Conservation (phyloP, 2,113 vertebrate genomes). For the Plecotus auritus region DNA sequence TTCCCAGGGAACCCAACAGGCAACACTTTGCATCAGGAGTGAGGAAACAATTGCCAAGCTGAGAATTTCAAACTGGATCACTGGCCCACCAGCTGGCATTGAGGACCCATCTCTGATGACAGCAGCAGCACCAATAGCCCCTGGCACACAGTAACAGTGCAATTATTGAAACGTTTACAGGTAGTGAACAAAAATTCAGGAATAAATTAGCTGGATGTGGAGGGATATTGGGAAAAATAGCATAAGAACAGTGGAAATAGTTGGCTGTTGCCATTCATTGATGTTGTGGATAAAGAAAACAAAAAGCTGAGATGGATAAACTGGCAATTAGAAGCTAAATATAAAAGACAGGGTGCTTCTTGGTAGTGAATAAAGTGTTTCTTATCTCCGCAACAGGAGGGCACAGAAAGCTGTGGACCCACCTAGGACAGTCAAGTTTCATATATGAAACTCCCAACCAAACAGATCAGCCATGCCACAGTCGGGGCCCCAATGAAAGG, state of each 20-base stretch:
- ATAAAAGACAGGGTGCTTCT: background rate
- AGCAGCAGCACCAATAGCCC: too few species aligned
- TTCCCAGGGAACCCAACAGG: background rate
- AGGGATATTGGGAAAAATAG: background rate
- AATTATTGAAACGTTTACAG: background rate
- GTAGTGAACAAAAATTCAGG: background rate
- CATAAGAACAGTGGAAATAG: background rate
- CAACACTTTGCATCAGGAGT: background rate
- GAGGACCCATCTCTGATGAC: background rate
- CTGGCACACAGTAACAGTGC: background rate
- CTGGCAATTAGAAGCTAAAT: conserved; percentile 23
- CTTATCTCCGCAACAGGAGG: background rate
- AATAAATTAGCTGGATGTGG: background rate
- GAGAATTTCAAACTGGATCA: background rate
- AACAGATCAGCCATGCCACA: background rate
- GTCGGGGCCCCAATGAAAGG: background rate
- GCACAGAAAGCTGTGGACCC: background rate
- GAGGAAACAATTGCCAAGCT: background rate
- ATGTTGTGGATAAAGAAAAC: background rate
- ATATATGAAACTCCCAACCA: background rate
- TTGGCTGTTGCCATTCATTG: background rate
- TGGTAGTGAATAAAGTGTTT: background rate
- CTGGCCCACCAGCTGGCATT: background rate
- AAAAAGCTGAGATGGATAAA: background rate
- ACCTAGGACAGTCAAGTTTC: background rate